Conservation (phyloP, 2,113 vertebrate species). For the Heloderma charlesbogerti region DNA sequence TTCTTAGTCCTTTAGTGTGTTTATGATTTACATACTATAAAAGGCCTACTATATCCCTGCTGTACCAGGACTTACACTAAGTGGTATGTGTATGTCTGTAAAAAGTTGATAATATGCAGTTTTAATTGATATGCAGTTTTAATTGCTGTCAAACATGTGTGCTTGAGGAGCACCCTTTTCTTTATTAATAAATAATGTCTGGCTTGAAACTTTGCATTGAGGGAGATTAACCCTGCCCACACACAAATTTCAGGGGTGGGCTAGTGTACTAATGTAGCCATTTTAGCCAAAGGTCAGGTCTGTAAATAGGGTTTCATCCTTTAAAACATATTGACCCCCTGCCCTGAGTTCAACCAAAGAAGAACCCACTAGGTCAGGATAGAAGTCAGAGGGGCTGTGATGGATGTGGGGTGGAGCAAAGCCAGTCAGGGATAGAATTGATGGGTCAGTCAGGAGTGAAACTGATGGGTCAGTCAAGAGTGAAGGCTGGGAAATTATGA, state of each 20-base stretch:
- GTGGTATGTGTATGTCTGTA: neutral
- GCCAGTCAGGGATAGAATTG: too few species aligned
- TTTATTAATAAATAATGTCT: neutral
- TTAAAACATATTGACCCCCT: neutral
- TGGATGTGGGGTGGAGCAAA: neutral
- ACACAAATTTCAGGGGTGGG: neutral
- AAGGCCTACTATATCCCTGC: neutral
- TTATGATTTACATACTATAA: conserved; percentile 20
- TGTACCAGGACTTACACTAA: neutral
- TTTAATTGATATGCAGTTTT: too few species aligned
- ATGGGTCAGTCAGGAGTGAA: too few species aligned
- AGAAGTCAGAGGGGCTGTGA: neutral
- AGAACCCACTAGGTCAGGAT: neutral
- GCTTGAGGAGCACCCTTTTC: neutral
- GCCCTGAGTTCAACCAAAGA: too few species aligned
- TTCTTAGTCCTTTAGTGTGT: conserved; percentile 28
- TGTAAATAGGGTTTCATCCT: neutral
- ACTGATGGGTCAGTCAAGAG: too few species aligned
- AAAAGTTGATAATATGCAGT: conserved; percentile 11
- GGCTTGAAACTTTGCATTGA: neutral
- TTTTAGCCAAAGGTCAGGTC: neutral
- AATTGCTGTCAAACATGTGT: neutral
- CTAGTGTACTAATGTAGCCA: neutral
- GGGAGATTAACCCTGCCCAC: neutral
- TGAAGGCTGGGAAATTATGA: too few species aligned